Percentiles rank a stretch among this genome's conserved stretches.
Conservation (phyloP, 2,797 vertebrate species). For the Chrysocyon brachyurus region DNA sequence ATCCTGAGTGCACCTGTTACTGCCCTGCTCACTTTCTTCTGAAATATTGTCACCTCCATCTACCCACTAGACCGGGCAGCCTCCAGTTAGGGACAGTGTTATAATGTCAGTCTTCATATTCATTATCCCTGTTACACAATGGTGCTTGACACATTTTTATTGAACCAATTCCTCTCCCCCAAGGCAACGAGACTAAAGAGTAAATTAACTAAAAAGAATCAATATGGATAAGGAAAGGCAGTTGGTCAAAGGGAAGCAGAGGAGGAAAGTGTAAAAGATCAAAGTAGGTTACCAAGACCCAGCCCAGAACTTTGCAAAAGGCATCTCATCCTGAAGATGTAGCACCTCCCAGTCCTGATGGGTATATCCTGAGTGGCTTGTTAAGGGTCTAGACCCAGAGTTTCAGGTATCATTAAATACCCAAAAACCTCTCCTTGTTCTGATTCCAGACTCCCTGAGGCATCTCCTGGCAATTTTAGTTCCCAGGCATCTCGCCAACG, state of each 20-base stretch:
- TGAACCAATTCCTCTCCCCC: not conserved
- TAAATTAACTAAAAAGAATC: constrained; percentile 29
- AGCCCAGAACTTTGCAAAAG: not conserved
- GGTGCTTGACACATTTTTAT: not conserved
- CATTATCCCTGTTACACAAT: not conserved
- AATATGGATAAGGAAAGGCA: not conserved
- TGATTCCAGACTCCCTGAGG: not conserved
- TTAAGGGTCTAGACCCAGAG: not conserved
- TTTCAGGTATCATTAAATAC: not conserved
- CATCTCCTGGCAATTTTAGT: not conserved
- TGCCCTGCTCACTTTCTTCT: not conserved
- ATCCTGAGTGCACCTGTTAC: not conserved
- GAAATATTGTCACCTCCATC: not conserved
- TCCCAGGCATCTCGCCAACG: not conserved
- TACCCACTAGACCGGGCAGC: not conserved
- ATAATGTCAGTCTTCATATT: not conserved
- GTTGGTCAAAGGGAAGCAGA: not conserved
- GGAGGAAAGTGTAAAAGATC: not conserved
- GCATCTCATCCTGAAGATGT: not conserved
- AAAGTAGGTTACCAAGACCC: not conserved
- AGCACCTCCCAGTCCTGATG: not conserved
- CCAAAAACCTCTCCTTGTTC: not conserved
- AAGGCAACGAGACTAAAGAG: constrained; percentile 20
- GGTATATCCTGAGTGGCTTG: not conserved
- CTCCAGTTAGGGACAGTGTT: not conserved